Conservation (phyloP, 2,888 invertebrate genomes). For the Tubulanus polymorphus region DNA sequence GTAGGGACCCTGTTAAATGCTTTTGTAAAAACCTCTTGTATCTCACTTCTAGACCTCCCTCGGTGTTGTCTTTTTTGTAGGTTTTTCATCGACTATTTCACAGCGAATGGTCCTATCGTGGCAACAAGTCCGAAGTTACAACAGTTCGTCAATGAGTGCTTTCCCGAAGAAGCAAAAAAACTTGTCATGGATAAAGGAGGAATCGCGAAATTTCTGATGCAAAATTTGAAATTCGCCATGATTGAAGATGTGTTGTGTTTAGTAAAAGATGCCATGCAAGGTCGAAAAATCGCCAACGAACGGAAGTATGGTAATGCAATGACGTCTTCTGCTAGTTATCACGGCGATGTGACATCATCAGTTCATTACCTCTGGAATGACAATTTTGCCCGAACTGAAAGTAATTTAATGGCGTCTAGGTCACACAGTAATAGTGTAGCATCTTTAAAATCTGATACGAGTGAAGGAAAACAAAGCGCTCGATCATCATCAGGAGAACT, state of each 20-base stretch:
- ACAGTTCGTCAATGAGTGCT: constrained; percentile 25
- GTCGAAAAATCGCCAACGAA: not conserved
- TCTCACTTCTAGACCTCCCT: not conserved
- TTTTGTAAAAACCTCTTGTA: too few relatives aligned
- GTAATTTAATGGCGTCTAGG: too few relatives aligned
- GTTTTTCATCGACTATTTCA: constrained; percentile 28
- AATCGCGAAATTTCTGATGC: constrained; percentile 24
- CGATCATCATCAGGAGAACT: too few relatives aligned
- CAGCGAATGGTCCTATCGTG: constrained; percentile 28
- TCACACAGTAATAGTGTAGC: too few relatives aligned
- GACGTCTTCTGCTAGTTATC: too few relatives aligned
- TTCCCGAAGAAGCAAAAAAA: constrained; percentile 28
- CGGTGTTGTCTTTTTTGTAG: constrained; percentile 17
- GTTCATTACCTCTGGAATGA: too few relatives aligned
- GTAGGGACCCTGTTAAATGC: too few relatives aligned
- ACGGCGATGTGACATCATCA: too few relatives aligned
- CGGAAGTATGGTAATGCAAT: too few relatives aligned
- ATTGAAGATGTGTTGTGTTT: constrained; percentile 29
- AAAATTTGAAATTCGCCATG: constrained; percentile 30
- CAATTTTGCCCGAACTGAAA: too few relatives aligned
- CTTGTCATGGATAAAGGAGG: constrained; percentile 27
- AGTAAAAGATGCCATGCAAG: not conserved
- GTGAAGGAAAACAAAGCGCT: too few relatives aligned
- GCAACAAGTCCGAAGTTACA: constrained; percentile 22
- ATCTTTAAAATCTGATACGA: too few relatives aligned